A percentile compares a stretch with the other conserved stretches of the same genome.
phyloP scores from a whole-genome alignment of 2,113 vertebrate genomes.

The Limnothrissa miodon region DNA sequence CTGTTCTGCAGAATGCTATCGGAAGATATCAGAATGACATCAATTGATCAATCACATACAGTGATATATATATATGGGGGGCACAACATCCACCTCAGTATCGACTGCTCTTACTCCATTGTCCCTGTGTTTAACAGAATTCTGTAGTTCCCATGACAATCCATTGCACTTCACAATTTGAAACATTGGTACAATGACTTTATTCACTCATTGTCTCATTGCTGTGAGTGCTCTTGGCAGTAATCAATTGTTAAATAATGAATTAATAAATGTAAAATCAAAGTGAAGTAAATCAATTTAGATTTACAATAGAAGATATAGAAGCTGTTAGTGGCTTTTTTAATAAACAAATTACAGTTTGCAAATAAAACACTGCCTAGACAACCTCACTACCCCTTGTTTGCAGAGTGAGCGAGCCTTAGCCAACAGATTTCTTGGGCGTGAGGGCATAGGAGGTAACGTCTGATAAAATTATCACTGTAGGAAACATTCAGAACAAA shows the following conservation, averaged over 20 bases:
- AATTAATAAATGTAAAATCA: neutral
- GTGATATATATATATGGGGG: too few relatives aligned
- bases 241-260: neutral
- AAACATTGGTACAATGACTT: too few relatives aligned
- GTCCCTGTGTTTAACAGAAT: too few relatives aligned
- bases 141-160: too few relatives aligned
- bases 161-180: too few relatives aligned
- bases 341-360: neutral
- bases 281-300: neutral
- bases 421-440: neutral
- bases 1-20: too few relatives aligned
- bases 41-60: too few relatives aligned
- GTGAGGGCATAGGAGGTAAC: neutral
- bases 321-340: neutral
- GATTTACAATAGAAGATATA: neutral
- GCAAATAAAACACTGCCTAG: neutral
- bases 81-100: too few relatives aligned
- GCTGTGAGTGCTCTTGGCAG: neutral
- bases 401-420: neutral
- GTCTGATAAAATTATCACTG: neutral
- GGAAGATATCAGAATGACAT: too few relatives aligned
- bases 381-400: neutral
- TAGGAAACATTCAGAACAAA: neutral
- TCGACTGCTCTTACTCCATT: too few relatives aligned
- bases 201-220: too few relatives aligned